These are phyloP conservation scores for Choristoneura fumiferana DNA, from an alignment of 1,140 invertebrate species.

Conservation along the genomic window DNA sequence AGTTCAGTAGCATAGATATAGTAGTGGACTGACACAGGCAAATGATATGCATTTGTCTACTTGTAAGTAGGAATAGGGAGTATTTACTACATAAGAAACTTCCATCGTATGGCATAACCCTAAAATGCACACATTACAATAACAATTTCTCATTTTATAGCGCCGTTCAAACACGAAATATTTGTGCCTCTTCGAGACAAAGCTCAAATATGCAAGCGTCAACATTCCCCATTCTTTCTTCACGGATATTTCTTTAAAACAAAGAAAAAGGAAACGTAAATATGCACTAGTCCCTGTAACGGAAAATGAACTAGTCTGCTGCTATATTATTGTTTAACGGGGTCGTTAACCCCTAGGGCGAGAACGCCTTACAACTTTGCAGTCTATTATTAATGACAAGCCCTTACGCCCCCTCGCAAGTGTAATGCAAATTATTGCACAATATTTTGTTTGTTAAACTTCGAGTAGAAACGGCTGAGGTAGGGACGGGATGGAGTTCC, in stretches of 20 bases:
- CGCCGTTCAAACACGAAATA: neutral
- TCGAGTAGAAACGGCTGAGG: neutral
- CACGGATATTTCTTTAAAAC: slow-evolving; percentile 26
- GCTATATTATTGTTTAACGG: slow-evolving; percentile 46
- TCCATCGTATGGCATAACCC: no score
- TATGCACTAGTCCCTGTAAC: slow-evolving; percentile 50
- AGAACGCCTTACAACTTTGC: slow-evolving; percentile 64
- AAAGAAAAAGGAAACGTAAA: slow-evolving; percentile 42
- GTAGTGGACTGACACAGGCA: no score
- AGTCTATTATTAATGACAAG: slow-evolving; percentile 75
- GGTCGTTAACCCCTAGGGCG: slow-evolving; percentile 68
- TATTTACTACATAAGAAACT: no score
- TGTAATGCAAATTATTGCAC: slow-evolving; percentile 69
- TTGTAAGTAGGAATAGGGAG: no score
- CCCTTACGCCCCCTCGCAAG: slow-evolving; percentile 62
- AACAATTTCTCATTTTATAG: no score
- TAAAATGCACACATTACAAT: no score
- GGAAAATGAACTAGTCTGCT: slow-evolving; percentile 52
- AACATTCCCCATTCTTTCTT: slow-evolving; percentile 5
- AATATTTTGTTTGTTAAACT: slow-evolving; percentile 61
- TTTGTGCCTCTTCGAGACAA: neutral
- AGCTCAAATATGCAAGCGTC: neutral
- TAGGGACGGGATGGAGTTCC: neutral
- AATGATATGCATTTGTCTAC: no score
- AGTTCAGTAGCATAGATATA: no score